Evolutionary conservation across 2,797 vertebrate species (phyloP).

Genomic region (Schizothorax lantsangensis): DNA sequence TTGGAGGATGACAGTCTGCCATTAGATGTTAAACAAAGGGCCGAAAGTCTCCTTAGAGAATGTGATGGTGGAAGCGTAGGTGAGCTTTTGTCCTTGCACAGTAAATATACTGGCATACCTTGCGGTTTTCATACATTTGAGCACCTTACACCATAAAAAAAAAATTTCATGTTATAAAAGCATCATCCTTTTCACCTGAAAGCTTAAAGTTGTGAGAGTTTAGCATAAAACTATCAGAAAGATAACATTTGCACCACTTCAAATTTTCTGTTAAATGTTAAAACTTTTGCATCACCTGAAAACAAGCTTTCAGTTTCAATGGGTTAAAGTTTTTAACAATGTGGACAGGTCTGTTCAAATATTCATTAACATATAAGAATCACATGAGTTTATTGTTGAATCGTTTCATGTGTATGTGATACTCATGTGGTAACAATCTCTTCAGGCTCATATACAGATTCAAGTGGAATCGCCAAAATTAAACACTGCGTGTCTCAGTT

Average conservation of each 20-base stretch:
- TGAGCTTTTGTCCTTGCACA: conserved; percentile 54
- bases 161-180: not conserved
- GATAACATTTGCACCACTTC: too few species aligned
- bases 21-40: conserved; percentile 69
- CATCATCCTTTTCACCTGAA: too few species aligned
- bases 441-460: conserved; percentile 71
- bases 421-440: not conserved
- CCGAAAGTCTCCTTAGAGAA: conserved; percentile 62
- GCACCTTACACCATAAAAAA: not conserved
- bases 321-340: too few species aligned
- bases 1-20: conserved; percentile 67
- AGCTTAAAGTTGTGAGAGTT: not conserved
- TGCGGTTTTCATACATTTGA: not conserved
- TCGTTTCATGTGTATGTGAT: not conserved
- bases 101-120: not conserved
- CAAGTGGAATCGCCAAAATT: conserved; percentile 61
- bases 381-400: not conserved
- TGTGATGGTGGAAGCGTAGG: conserved; percentile 72
- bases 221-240: too few species aligned
- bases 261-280: too few species aligned
- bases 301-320: too few species aligned
- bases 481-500: conserved; percentile 66
- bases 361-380: not conserved
- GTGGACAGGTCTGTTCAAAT: too few species aligned
- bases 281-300: too few species aligned